Evolutionary conservation across 2,888 invertebrate genomes (phyloP).

Genomic region (Lordiphosa andalusiaca): DNA sequence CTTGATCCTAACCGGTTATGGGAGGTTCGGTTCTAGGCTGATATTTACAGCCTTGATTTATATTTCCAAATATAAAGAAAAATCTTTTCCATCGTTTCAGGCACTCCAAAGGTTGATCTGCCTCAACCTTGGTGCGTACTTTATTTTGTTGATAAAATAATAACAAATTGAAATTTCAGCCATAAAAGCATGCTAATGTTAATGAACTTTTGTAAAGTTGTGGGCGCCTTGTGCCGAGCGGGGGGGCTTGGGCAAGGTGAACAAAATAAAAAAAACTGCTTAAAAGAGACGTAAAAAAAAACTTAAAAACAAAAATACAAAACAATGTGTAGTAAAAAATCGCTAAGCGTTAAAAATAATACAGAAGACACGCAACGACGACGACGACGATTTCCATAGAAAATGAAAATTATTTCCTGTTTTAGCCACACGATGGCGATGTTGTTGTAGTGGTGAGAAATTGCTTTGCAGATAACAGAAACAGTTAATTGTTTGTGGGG

Average conservation of each 20-base stretch:
- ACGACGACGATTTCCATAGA: slow-evolving; percentile 41
- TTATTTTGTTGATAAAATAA: slow-evolving; percentile 22
- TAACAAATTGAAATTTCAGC: slow-evolving; percentile 30
- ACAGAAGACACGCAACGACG: slow-evolving; percentile 38
- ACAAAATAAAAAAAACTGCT: slow-evolving; percentile 1
- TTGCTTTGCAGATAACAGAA: too few species aligned
- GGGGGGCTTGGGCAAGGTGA: slow-evolving; percentile 26
- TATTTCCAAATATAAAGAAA: too few species aligned
- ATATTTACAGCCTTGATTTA: neutral
- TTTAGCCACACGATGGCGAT: slow-evolving; percentile 9
- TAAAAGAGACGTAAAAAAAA: slow-evolving; percentile 27
- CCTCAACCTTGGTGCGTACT: slow-evolving; percentile 19
- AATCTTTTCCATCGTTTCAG: too few species aligned
- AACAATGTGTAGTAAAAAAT: slow-evolving; percentile 28
- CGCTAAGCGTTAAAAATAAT: slow-evolving; percentile 38
- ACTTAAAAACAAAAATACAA: slow-evolving; percentile 28
- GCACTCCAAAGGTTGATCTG: slow-evolving; percentile 22
- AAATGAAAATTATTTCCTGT: slow-evolving; percentile 63
- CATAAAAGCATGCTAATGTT: slow-evolving; percentile 26
- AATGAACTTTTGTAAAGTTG: slow-evolving; percentile 52
- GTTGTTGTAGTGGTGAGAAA: neutral
- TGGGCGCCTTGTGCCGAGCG: slow-evolving; percentile 4
- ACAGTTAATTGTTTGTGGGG: slow-evolving; percentile 2
- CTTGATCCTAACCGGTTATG: too few species aligned
- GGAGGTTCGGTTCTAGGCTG: too few species aligned